These are phyloP conservation scores for Cherax destructor DNA, from an alignment of 1,140 invertebrate genomes.

Conservation along the genomic window DNA sequence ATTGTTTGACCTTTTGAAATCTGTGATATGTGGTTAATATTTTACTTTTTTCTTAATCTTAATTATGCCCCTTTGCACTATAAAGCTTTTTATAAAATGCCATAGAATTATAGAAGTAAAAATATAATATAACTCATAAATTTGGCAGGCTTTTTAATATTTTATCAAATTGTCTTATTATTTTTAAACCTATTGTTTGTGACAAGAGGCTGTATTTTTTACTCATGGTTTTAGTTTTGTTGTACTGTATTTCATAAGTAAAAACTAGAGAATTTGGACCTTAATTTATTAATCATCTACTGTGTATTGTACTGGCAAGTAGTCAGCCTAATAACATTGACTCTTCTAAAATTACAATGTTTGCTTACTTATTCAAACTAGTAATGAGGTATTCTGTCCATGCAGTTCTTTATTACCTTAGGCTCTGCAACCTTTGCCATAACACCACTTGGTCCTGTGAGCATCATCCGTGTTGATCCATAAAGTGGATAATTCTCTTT, in stretches of 20 bases:
- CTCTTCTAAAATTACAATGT: too few relatives aligned
- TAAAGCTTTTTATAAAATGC: not conserved
- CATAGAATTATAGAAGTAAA: not conserved
- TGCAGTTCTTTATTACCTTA: too few relatives aligned
- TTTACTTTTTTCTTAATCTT: not conserved
- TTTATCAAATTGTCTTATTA: not conserved
- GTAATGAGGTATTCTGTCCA: too few relatives aligned
- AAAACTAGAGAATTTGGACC: not conserved
- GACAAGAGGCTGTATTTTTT: not conserved
- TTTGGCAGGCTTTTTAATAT: not conserved
- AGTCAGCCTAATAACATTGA: too few relatives aligned
- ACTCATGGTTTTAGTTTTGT: not conserved
- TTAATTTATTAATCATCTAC: too few relatives aligned
- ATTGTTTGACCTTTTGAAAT: slow-evolving; percentile 27
- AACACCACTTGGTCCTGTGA: too few relatives aligned
- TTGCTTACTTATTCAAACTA: too few relatives aligned
- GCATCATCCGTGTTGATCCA: too few relatives aligned
- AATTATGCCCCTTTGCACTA: not conserved
- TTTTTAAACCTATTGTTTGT: not conserved
- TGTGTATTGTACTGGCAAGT: too few relatives aligned
- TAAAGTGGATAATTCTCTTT: too few relatives aligned
- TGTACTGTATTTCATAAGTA: not conserved
- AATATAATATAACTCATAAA: not conserved
- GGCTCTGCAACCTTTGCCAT: too few relatives aligned
- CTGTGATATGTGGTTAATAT: slow-evolving; percentile 34